phyloP scores from a whole-genome alignment of 2,113 vertebrate genomes.

The Hylia prasina region DNA sequence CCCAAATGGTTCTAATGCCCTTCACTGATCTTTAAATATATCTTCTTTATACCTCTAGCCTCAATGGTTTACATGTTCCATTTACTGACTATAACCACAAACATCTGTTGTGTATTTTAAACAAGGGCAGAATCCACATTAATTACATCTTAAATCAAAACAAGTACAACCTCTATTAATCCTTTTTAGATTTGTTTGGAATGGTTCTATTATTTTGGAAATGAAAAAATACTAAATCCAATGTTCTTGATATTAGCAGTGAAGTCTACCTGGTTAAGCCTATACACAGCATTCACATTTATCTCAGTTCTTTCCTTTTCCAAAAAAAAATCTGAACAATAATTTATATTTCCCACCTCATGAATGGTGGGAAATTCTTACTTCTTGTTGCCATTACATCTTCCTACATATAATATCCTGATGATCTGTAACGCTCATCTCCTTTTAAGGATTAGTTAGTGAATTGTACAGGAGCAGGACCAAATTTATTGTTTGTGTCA shows the following conservation, averaged over 20 bases:
- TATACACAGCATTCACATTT: neutral
- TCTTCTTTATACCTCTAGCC: neutral
- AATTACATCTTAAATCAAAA: neutral
- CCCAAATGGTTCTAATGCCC: neutral
- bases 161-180: neutral
- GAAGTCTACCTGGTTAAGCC: neutral
- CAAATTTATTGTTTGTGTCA: fast-evolving
- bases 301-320: neutral
- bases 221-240: neutral
- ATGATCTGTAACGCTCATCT: neutral
- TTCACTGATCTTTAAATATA: neutral
- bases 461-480: neutral
- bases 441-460: neutral
- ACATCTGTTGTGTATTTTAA: constrained; percentile 23
- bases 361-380: neutral
- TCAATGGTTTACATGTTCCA: neutral
- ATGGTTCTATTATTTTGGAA: neutral
- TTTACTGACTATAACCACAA: constrained; percentile 18
- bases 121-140: neutral
- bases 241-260: neutral
- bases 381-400: neutral
- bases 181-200: neutral
- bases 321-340: neutral
- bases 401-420: neutral
- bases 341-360: neutral